Evolutionary conservation across 2,113 vertebrate species (phyloP).

Genomic region (Phalacrocorax pelagicus): DNA sequence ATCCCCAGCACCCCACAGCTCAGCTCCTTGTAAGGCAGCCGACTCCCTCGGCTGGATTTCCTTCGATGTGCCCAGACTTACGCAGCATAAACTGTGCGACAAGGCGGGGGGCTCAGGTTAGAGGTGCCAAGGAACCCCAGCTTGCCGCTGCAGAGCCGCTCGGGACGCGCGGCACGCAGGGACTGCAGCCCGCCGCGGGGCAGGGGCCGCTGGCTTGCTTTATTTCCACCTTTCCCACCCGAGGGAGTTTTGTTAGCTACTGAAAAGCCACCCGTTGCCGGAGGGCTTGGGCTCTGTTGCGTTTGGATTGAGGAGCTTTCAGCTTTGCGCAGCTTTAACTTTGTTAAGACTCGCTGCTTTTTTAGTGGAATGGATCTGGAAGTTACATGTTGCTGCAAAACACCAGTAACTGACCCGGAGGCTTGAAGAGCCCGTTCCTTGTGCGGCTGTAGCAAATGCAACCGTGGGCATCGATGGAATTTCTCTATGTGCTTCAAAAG

Average conservation of each 20-base stretch:
- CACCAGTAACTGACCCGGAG: not conserved
- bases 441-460: not conserved
- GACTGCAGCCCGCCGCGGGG: not conserved
- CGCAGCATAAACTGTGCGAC: accelerated
- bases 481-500: not conserved
- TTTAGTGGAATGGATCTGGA: not conserved
- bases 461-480: not conserved
- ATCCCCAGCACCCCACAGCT: not conserved
- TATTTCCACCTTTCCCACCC: not conserved
- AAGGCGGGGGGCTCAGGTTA: not conserved
- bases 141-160: accelerated
- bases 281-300: not conserved
- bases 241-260: not conserved
- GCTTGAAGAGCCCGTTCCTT: not conserved
- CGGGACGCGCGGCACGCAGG: accelerated
- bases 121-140: not conserved
- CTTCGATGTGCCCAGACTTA: too few relatives aligned
- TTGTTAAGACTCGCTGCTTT: not conserved
- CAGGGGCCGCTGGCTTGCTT: not conserved
- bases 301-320: not conserved
- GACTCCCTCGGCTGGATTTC: not conserved
- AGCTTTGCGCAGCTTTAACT: not conserved
- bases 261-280: not conserved
- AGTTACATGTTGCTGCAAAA: accelerated
- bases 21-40: not conserved